Percentiles rank a stretch among this genome's conserved stretches.
These are phyloP conservation scores for Pyrgilauda ruficollis DNA, from an alignment of 2,113 vertebrate species.

Conservation along the genomic window DNA sequence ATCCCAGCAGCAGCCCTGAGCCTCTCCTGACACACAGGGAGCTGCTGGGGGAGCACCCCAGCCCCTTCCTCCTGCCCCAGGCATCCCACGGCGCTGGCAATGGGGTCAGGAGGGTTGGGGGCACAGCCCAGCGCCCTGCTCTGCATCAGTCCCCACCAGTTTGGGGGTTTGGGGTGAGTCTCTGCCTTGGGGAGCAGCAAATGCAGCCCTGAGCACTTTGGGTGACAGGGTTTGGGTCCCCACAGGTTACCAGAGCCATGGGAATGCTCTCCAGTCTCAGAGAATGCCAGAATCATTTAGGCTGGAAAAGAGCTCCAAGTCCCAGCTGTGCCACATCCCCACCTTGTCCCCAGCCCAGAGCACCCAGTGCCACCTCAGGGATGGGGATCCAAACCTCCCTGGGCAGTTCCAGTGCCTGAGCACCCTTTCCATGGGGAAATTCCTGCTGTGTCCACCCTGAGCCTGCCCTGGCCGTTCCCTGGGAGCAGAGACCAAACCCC, in stretches of 20 bases:
- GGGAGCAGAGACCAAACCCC: accelerated
- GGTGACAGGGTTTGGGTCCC: neutral
- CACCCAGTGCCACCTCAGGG: neutral
- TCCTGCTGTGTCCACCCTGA: neutral
- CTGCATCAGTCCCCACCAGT: accelerated
- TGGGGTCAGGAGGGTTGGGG: neutral
- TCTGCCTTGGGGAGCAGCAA: neutral
- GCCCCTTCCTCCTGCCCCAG: neutral
- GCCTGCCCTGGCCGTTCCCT: neutral
- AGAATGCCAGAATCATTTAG: neutral
- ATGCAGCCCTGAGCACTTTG: accelerated
- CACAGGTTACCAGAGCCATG: accelerated
- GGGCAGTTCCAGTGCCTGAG: neutral
- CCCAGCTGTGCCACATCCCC: accelerated
- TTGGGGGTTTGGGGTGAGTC: accelerated
- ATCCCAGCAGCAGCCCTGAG: neutral
- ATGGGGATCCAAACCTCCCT: neutral
- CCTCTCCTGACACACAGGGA: neutral
- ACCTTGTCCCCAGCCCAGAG: neutral
- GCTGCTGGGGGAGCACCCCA: neutral
- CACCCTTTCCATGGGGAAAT: neutral
- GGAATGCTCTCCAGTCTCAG: neutral
- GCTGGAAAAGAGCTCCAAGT: neutral
- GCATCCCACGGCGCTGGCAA: accelerated
- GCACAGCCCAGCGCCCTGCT: neutral